A percentile compares a stretch with the other conserved stretches of the same genome.
Conservation (phyloP, 2,888 invertebrate species). For the Phyto melanocephala region DNA sequence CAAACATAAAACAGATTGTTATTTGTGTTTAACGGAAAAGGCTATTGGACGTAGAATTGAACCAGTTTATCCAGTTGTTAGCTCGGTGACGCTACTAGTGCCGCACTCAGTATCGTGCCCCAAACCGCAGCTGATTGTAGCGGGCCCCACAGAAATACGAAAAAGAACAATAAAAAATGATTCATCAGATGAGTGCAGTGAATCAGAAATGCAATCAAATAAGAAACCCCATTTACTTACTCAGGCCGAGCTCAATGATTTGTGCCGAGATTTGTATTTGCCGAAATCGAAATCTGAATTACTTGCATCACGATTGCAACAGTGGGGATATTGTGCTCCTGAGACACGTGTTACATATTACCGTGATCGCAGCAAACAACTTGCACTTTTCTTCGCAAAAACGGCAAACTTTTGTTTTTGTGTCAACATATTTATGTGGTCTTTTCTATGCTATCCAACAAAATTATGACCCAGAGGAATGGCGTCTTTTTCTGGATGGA, state of each 20-base stretch:
- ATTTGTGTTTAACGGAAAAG: constrained; percentile 4
- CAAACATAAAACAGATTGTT: constrained; percentile 12
- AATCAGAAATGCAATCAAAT: constrained; percentile 2
- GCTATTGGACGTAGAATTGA: background rate
- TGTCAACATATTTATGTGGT: constrained; percentile 24
- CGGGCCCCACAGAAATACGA: too few relatives aligned
- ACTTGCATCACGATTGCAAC: constrained; percentile 13
- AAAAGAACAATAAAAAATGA: constrained; percentile 5
- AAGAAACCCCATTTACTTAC: background rate
- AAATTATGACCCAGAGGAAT: too few relatives aligned
- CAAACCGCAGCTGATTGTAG: constrained; percentile 16
- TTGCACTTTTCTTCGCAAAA: constrained; percentile 25
- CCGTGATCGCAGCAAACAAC: constrained; percentile 39
- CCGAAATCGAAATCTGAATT: constrained; percentile 14
- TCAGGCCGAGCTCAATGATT: constrained; percentile 9
- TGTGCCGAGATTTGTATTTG: constrained; percentile 32
- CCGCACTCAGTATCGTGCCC: too few relatives aligned
- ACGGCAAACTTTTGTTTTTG: constrained; percentile 34
- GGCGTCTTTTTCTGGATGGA: too few relatives aligned
- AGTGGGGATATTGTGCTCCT: constrained; percentile 23
- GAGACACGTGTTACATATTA: constrained; percentile 20
- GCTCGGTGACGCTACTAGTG: background rate
- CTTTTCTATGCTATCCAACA: too few relatives aligned
- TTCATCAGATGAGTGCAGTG: constrained; percentile 32
- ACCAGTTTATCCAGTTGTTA: constrained; percentile 25